Conservation (phyloP, 2,888 invertebrate genomes). For the Conomelus anceps region DNA sequence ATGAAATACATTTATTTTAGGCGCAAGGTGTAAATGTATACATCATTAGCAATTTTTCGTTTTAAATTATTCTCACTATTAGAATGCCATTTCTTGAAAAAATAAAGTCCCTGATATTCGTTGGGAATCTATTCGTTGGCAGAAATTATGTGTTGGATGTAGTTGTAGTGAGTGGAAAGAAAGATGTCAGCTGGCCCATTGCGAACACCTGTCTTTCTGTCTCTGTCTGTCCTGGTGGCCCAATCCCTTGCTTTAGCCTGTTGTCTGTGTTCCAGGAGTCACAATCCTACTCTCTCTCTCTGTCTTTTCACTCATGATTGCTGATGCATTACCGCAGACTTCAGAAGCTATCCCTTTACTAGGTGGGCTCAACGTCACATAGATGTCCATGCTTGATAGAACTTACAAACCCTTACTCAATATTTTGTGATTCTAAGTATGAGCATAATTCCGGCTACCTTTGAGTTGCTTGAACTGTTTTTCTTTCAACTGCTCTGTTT, state of each 20-base stretch:
- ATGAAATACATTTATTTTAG: no score
- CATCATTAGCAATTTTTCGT: no score
- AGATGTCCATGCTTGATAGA: constrained; percentile 25
- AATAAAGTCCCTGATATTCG: background rate
- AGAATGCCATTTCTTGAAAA: no score
- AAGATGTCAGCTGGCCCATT: background rate
- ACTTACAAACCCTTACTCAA: background rate
- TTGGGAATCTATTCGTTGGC: background rate
- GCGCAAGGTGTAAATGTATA: no score
- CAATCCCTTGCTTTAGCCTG: constrained; percentile 9
- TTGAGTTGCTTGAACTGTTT: background rate
- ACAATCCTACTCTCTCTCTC: constrained; percentile 99
- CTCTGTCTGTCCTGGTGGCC: background rate
- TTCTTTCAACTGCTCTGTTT: background rate
- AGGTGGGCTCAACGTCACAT: constrained; percentile 54
- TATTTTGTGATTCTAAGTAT: background rate
- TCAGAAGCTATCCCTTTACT: constrained; percentile 99
- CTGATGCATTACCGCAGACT: constrained; percentile 98
- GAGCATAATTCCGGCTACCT: background rate
- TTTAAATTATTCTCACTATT: no score
- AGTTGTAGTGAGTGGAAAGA: background rate
- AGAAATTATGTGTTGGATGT: background rate
- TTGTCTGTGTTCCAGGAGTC: constrained; percentile 75
- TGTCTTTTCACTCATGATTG: constrained; percentile 99
- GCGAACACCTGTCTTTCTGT: background rate